A percentile compares a stretch with the other conserved stretches of the same genome.
phyloP scores from a whole-genome alignment of 2,113 vertebrate species.

The Tragulus kanchil region DNA sequence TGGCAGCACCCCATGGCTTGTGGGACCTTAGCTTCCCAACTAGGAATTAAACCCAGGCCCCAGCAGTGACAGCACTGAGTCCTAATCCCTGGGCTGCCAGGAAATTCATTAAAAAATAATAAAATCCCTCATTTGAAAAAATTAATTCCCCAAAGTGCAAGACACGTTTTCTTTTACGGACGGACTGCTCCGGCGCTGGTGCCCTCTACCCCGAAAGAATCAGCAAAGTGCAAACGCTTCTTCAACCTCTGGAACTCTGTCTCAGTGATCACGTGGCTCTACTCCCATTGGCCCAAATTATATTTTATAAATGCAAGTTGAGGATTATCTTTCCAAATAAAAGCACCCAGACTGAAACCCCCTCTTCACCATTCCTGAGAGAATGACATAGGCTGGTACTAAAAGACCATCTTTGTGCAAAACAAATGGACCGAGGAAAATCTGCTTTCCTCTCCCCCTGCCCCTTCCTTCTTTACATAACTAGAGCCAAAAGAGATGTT shows the following conservation, averaged over 20 bases:
- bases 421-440: conserved; percentile 87
- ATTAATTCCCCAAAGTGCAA: background rate
- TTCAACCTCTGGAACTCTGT: conserved; percentile 82
- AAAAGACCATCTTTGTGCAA: conserved; percentile 86
- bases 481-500: conserved; percentile 82
- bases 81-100: background rate
- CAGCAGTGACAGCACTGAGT: background rate
- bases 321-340: conserved; percentile 85
- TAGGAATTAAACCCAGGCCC: background rate
- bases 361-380: conserved; percentile 80
- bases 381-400: conserved; percentile 77
- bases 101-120: background rate
- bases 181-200: background rate
- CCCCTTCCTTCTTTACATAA: conserved; percentile 72
- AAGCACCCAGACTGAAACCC: conserved; percentile 83
- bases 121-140: background rate
- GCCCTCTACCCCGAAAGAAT: background rate
- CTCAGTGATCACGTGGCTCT: conserved; percentile 82
- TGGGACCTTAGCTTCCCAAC: background rate
- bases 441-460: conserved; percentile 82
- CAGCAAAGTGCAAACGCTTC: no score
- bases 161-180: background rate
- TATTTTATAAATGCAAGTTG: conserved; percentile 85
- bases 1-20: background rate
- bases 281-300: conserved; percentile 84